Evolutionary conservation across 2,797 vertebrate species (phyloP).

Genomic region (Remorina albescens): DNA sequence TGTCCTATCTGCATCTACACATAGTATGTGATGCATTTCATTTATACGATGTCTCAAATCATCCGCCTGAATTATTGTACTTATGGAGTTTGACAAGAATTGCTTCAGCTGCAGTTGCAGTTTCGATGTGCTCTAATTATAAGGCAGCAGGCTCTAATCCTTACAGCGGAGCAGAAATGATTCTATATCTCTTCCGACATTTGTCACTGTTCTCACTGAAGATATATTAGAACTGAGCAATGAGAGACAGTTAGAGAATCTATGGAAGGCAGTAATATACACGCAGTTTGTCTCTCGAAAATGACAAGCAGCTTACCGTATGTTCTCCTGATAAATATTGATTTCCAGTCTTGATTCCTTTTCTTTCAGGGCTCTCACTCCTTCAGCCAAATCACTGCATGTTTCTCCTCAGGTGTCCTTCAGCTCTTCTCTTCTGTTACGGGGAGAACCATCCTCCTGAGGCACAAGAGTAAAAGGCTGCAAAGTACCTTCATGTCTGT

Average conservation of each 20-base stretch:
- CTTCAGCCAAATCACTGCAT: constrained; percentile 77
- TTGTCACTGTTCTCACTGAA: constrained; percentile 14
- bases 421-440: constrained; percentile 49
- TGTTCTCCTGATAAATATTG: constrained; percentile 21
- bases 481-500: constrained; percentile 73
- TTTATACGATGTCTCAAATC: constrained; percentile 1
- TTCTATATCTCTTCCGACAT: constrained; percentile 17
- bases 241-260: background rate
- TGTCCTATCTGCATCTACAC: background rate
- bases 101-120: constrained; percentile 27
- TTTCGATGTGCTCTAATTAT: constrained; percentile 69
- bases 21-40: background rate
- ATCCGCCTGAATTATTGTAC: background rate
- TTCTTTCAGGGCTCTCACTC: constrained; percentile 29
- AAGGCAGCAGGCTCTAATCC: constrained; percentile 75
- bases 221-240: constrained; percentile 14
- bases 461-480: constrained; percentile 62
- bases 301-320: constrained; percentile 61
- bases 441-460: constrained; percentile 76
- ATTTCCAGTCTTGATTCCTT: constrained; percentile 40
- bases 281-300: background rate
- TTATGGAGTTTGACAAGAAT: background rate
- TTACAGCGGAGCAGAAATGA: constrained; percentile 20
- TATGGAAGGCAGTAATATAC: constrained; percentile 5
- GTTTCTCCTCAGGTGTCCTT: constrained; percentile 47